Evolutionary conservation across 2,113 vertebrate species (phyloP).

Genomic region (Cacatua alba): DNA sequence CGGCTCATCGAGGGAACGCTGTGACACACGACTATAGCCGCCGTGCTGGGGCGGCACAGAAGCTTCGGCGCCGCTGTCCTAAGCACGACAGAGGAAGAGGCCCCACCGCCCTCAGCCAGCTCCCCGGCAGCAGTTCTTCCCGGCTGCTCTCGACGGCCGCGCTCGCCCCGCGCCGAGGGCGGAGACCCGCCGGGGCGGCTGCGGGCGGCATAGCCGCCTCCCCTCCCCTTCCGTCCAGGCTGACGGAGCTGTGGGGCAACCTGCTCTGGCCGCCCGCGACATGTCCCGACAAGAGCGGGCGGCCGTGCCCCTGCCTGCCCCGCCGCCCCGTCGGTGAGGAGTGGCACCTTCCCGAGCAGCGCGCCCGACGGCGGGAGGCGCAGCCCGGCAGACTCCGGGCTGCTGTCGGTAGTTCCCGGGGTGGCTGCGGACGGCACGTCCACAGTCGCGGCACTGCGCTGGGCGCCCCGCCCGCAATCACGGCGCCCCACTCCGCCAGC

Average conservation of each 20-base stretch:
- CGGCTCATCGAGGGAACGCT: neutral
- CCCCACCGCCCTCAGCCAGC: neutral
- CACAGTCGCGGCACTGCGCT: neutral
- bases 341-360: neutral
- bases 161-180: too few relatives aligned
- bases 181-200: neutral
- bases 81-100: accelerated
- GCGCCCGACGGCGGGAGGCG: neutral
- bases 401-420: neutral
- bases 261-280: neutral
- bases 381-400: neutral
- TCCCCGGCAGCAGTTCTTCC: neutral
- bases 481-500: neutral
- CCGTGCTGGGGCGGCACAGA: accelerated
- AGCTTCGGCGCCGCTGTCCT: neutral
- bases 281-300: neutral
- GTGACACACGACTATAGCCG: neutral
- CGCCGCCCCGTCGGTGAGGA: neutral
- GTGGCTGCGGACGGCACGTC: neutral
- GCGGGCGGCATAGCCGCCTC: neutral
- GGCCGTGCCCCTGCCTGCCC: neutral
- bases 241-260: neutral
- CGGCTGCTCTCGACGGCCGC: neutral
- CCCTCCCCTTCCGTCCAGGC: neutral
- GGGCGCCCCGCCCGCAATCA: neutral